phyloP scores from a whole-genome alignment of 2,888 invertebrate species.

The Gymnoscelis rufifasciata region DNA sequence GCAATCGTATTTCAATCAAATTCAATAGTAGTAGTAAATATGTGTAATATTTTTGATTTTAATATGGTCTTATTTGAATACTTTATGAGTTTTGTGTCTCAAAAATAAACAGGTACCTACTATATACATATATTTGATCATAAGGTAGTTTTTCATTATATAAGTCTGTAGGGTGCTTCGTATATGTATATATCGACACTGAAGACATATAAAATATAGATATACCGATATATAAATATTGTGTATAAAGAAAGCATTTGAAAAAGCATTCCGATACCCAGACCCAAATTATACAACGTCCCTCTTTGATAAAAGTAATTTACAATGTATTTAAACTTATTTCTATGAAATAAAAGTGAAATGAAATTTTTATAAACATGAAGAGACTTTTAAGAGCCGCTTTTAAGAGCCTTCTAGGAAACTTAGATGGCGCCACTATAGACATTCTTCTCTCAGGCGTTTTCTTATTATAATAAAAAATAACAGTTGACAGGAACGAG shows the following conservation, averaged over 20 bases:
- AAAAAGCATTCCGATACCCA: conserved; percentile 11
- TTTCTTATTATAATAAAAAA: no score
- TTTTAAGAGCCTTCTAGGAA: no score
- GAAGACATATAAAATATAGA: conserved; percentile 8
- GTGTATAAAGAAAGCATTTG: conserved; percentile 12
- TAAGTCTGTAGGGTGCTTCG: neutral
- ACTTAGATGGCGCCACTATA: neutral
- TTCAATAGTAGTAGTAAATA: no score
- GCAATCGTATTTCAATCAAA: neutral
- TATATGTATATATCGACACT: conserved; percentile 13
- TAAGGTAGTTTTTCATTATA: neutral
- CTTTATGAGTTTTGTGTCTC: no score
- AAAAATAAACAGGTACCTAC: no score
- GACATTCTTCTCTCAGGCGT: no score
- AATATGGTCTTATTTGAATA: no score
- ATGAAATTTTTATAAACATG: neutral
- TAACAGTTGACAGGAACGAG: no score
- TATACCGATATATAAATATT: neutral
- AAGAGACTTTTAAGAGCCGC: neutral
- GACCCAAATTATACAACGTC: neutral
- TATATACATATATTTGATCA: no score
- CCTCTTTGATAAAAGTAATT: neutral
- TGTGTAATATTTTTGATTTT: no score
- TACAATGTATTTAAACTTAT: neutral
- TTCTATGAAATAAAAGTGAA: neutral